Conservation (phyloP, 2,888 invertebrate species). For the Rambutsinella grinnellia region DNA sequence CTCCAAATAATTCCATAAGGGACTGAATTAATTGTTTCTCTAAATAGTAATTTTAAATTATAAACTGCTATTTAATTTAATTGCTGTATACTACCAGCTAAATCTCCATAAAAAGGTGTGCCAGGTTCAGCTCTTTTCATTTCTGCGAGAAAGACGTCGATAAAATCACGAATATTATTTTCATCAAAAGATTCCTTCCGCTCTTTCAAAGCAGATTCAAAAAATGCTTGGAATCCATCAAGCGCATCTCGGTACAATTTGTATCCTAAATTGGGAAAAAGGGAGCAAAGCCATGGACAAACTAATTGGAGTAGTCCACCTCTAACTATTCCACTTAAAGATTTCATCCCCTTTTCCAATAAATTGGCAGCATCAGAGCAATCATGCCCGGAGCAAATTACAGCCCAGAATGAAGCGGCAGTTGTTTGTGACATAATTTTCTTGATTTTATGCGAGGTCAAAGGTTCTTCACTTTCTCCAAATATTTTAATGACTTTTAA, state of each 20-base stretch:
- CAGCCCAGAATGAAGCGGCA: too few relatives aligned
- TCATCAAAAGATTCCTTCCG: slow-evolving; percentile 20
- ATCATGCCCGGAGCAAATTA: too few relatives aligned
- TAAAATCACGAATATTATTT: slow-evolving; percentile 38
- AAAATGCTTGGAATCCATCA: slow-evolving; percentile 6
- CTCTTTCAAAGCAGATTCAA: slow-evolving; percentile 20
- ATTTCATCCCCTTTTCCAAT: too few relatives aligned
- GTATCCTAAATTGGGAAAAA: too few relatives aligned
- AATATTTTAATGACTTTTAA: not conserved
- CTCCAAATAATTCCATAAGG: slow-evolving; percentile 35
- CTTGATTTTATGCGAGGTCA: slow-evolving; percentile 9
- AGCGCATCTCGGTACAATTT: too few relatives aligned
- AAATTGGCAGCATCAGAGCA: too few relatives aligned
- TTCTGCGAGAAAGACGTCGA: slow-evolving; percentile 27
- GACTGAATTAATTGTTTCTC: slow-evolving; percentile 5
- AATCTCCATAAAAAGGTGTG: slow-evolving; percentile 22
- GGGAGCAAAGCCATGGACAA: too few relatives aligned
- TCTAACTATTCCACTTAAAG: too few relatives aligned
- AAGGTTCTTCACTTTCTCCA: not conserved
- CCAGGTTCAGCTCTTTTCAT: slow-evolving; percentile 20
- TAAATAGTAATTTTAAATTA: too few relatives aligned
- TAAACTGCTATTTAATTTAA: too few relatives aligned
- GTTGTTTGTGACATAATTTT: too few relatives aligned
- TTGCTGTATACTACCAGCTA: slow-evolving; percentile 5
- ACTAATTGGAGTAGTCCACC: too few relatives aligned